Evolutionary conservation across 2,797 vertebrate species (phyloP).

Genomic region (Thunnus albacares): DNA sequence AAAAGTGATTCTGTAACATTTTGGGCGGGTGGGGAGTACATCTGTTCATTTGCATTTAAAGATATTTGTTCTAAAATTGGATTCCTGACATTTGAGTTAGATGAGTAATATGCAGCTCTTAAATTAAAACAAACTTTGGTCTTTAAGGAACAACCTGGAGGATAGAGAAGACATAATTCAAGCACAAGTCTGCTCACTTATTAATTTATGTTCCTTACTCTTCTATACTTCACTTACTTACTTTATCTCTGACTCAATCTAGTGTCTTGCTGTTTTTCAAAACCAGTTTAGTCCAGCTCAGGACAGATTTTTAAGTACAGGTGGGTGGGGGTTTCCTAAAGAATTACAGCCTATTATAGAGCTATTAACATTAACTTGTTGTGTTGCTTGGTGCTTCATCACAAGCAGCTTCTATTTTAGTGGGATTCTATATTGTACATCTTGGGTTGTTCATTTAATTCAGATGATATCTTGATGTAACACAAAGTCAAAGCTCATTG

Average conservation of each 20-base stretch:
- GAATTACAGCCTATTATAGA: background rate
- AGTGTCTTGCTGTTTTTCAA: too few relatives aligned
- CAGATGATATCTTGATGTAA: background rate
- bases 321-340: background rate
- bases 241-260: background rate
- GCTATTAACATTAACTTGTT: background rate
- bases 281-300: background rate
- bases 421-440: background rate
- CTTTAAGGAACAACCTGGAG: background rate
- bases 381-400: background rate
- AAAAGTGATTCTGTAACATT: background rate
- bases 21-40: background rate
- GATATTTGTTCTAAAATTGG: conserved; percentile 15
- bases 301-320: too few relatives aligned
- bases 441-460: background rate
- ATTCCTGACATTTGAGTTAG: conserved; percentile 42
- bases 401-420: background rate
- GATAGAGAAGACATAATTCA: background rate
- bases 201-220: conserved; percentile 1
- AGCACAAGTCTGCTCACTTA: background rate
- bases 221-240: background rate
- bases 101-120: background rate
- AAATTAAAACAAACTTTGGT: conserved; percentile 13
- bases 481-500: background rate
- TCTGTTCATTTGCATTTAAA: background rate